Base-by-base conservation (phyloP, 2,888 invertebrate species). In the Marronus borbonicus region DNA sequence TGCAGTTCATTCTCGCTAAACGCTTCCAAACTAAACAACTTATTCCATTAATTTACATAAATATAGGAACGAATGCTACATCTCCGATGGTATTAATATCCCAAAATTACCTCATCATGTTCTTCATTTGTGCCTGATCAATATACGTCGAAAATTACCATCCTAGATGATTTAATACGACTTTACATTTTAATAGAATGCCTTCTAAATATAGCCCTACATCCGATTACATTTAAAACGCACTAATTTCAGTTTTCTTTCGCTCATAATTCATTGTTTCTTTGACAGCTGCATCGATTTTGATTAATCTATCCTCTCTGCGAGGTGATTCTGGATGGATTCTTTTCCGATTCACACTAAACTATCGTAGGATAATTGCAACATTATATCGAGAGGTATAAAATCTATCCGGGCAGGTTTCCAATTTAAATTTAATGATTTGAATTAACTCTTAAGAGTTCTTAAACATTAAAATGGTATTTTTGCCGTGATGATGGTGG, bases 391-490 rank as follows among this genome's bases (percentile, higher is more conserved):
- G 2, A 50, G 20, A 49, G 50, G 44, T 68, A 68, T 50, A 68
- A 24, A 1, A 24, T 49, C 12, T 36, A 68, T 24, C 28, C 24
- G 68, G n/a, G 8, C 49, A 44, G 44, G 44, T 72, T 58, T 72
- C 72, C 58, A 72, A 72, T 72, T 72, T 60, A 72, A 72, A 72
- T 60, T 72, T 72, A 72, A 72, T 72, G 72, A 72, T 72, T 72
- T 39, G 60, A 72, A 72, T 72, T 72, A 72, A 39, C 39, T 58
- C 44, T 36, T 24, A 60, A 72, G 58, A 72, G 72, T 60, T 36
- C 39, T 39, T 60, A 72, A 60, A 72, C 72, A 72, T 72, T 72
- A 36, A 58, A 72, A 60, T 72, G 60, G 72, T 72, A 58, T 44
- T 66, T 49, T 24, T 66, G 44, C 69, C 36, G 24, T 24, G 75